Conservation (phyloP, 2,113 vertebrate genomes). For the Petromus typicus region DNA sequence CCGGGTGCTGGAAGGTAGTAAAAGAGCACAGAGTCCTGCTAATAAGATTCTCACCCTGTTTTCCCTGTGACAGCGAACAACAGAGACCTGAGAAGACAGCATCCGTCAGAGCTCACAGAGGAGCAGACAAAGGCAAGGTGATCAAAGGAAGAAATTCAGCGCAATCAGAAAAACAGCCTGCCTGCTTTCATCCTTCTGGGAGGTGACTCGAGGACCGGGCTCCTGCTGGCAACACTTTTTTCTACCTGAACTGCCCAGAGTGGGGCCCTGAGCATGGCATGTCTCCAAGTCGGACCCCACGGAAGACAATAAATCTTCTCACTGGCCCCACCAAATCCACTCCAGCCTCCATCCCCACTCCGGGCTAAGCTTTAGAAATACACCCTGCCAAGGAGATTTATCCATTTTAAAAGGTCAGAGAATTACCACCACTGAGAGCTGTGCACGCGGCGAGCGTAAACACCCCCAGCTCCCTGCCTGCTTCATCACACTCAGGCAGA, state of each 20-base stretch:
- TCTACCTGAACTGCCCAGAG: not conserved
- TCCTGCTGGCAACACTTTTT: not conserved
- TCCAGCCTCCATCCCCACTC: not conserved
- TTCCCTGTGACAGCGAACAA: not conserved
- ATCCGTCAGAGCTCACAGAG: not conserved
- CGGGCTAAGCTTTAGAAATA: constrained; percentile 12
- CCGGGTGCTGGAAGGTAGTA: not conserved
- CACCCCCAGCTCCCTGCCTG: not conserved
- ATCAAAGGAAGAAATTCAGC: constrained; percentile 23
- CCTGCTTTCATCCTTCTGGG: not conserved
- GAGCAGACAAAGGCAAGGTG: not conserved
- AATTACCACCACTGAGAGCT: not conserved
- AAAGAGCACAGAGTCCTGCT: not conserved
- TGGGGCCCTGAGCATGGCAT: not conserved
- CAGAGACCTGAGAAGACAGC: not conserved
- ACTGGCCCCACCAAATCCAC: not conserved
- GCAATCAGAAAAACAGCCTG: not conserved
- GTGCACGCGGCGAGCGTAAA: not conserved
- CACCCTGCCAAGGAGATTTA: constrained; percentile 25
- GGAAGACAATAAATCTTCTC: not conserved
- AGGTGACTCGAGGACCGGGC: not conserved
- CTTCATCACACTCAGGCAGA: not conserved
- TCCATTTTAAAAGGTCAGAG: constrained; percentile 72
- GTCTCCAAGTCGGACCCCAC: not conserved
- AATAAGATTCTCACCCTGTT: not conserved